Evolutionary conservation across 2,113 vertebrate species (phyloP), one percentile per base, ranked within the genome.

Genomic region (Tupaia tana): DNA sequence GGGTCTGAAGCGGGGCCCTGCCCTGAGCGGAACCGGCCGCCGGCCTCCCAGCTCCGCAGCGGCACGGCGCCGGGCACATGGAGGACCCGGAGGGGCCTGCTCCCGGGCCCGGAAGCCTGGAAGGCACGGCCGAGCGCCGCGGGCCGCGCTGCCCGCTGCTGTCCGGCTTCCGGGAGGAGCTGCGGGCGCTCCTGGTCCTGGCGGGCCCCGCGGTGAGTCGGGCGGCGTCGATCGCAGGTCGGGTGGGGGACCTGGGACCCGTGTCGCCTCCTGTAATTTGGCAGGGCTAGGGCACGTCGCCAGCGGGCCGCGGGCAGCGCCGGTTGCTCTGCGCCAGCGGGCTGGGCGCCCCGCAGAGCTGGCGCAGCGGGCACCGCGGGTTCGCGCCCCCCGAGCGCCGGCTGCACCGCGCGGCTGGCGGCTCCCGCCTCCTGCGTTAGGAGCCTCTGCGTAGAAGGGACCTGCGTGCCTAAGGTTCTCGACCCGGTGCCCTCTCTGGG

Each of bases 171-270:
- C 71, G 29, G 20, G 59, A 77, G 6, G 82, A 93, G 19, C 25
- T 91, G 52, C 9, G 64, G 66, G 94, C 61, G 20, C 59, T 81
- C 7, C 19, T 85, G 69, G 27, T 74, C 9, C 95, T 96, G 84
- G 96, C 96, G 3, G 93, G 94, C 54, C 90, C 91, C 2, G 87
- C 94, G 93, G 96, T 97, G 94, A 97, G 97, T 97, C 27, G 12
- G 56, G 24, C 13, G 54, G 34, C 27, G 58, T 54, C 24, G 1
- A 83, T 7, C 0, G 20, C 66, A 31, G 19, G 16, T n/a, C 7
- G 6, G 27, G 34, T 4, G 14, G 64, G 82, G 61, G 10, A 7
- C 19, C 80, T 16, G 4, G 7, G 34, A 19, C 4, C 59, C 6
- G 0, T 6, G 31, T 20, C 5, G 2, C 89, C 9, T 4, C 1